Evolutionary conservation across 2,888 invertebrate genomes (phyloP), one percentile per base, ranked within the genome.

Genomic region (Hypsopygia costalis): DNA sequence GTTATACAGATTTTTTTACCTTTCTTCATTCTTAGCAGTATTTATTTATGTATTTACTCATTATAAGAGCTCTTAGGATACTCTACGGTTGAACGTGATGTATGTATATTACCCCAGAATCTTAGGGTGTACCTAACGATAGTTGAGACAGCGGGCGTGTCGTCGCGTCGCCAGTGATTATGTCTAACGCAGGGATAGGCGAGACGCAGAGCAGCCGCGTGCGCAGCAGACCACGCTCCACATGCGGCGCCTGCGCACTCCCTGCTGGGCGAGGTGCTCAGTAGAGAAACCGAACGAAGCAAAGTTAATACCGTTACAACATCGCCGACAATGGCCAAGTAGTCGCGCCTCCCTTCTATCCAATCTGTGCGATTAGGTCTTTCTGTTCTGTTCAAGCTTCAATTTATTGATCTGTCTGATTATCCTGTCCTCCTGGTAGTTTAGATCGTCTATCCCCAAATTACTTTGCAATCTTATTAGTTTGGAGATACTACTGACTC

Each of bases 241-340:
- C 90, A 92, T 91, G 88, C 92, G 94, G 81, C 92, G 93, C 68
- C 93, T 94, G 80, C 93, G 94, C 87, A 93, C 94, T 73, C 94
- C 94, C 72, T 92, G 94, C 85, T 94, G 94, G 94, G 93, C 94
- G 87, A 92, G 93, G 90, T 93, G 92, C 88, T 91, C 91, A 81
- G 89, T 91, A 81, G 88, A 91, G 86, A 91, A 90, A 90, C 90
- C 90, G 80, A 90, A 90, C 81, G 91, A 91, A 90, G 89, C 90
- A 86, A 89, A 90, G 91, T 90, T 91, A 90, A 90, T 89, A 88
- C 83, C 78, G 82, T 79, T 79, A 81, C 79, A 79, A 64, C 80
- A 80, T 56, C 80, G 83, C 79, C 87, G 73, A 68, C 78, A 74
- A 67, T 77, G 86, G 83, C 85, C 87, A 85, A 85, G 86, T 86